A percentile compares a stretch with the other conserved stretches of the same genome.
Conservation (phyloP, 2,888 invertebrate species). For the Caenorhabditis uteleia region DNA sequence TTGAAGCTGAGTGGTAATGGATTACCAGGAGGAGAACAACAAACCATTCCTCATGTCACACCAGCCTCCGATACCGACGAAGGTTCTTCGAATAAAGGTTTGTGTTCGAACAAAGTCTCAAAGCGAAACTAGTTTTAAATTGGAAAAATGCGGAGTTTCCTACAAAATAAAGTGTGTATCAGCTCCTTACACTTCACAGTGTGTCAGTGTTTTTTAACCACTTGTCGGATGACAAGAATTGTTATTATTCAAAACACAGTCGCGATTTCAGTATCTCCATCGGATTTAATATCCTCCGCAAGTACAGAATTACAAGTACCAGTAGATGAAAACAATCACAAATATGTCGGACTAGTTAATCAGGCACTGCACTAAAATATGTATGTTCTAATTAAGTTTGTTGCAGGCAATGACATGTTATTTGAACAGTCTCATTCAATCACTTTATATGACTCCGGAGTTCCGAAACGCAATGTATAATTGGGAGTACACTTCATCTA, state of each 20-base stretch:
- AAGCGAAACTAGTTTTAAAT: too few species aligned
- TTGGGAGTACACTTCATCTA: constrained; percentile 48
- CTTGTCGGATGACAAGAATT: too few species aligned
- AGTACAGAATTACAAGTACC: too few species aligned
- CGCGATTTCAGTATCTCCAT: too few species aligned
- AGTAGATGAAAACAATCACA: constrained; percentile 64
- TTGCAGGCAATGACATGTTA: constrained; percentile 87
- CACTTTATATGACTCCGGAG: constrained; percentile 89
- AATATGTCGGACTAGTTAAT: constrained; percentile 67
- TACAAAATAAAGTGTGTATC: too few species aligned
- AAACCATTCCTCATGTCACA: neutral
- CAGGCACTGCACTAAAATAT: constrained; percentile 45
- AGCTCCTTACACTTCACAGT: too few species aligned
- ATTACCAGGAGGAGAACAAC: constrained; percentile 29
- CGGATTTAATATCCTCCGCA: too few species aligned
- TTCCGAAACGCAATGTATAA: constrained; percentile 84
- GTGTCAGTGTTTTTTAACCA: too few species aligned
- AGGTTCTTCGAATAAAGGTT: too few species aligned
- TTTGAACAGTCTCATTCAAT: constrained; percentile 85
- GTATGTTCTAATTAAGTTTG: neutral
- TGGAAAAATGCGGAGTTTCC: too few species aligned
- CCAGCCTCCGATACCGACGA: neutral
- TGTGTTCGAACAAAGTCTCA: too few species aligned
- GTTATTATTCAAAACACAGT: too few species aligned
- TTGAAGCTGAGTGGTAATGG: constrained; percentile 8